Evolutionary conservation across 2,888 invertebrate genomes (phyloP).

Genomic region (Oithona nana): DNA sequence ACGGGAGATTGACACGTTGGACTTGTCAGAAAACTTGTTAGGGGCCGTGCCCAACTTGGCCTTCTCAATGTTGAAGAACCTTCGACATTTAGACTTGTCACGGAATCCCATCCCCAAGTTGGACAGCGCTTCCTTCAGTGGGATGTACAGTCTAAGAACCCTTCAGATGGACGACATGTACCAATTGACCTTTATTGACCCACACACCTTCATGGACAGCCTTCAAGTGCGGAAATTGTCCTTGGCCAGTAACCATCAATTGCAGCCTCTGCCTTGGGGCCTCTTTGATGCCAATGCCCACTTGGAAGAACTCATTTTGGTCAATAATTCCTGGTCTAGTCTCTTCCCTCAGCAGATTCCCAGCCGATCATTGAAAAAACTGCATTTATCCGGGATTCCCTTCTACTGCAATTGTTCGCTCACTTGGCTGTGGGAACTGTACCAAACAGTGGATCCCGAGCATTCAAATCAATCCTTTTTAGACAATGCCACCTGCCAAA

Average conservation of each 20-base stretch:
- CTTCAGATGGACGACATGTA: slow-evolving; percentile 3
- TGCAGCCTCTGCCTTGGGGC: slow-evolving; percentile 1
- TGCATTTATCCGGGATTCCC: slow-evolving; percentile 1
- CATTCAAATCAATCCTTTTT: background rate
- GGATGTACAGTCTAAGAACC: background rate
- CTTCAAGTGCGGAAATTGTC: background rate
- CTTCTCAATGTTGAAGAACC: background rate
- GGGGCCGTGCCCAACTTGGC: background rate
- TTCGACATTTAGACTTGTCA: slow-evolving; percentile 4
- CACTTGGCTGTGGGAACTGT: slow-evolving; percentile 15
- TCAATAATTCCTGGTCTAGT: slow-evolving; percentile 1
- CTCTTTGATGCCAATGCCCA: background rate
- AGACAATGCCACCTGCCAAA: background rate
- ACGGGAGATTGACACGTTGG: slow-evolving; percentile 4
- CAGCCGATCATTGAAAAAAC: background rate
- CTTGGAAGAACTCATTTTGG: background rate
- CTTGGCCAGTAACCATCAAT: background rate
- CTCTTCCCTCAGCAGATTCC: slow-evolving; percentile 8
- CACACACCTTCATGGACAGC: slow-evolving; percentile 6
- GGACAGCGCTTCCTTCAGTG: slow-evolving; percentile 1
- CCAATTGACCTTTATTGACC: background rate
- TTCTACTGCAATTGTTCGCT: slow-evolving; percentile 13
- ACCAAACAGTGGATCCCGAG: background rate
- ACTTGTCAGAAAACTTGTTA: slow-evolving; percentile 1
- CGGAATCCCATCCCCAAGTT: background rate